Evolutionary conservation across 2,797 vertebrate species (phyloP).

Genomic region (Hozukius guyotensis): DNA sequence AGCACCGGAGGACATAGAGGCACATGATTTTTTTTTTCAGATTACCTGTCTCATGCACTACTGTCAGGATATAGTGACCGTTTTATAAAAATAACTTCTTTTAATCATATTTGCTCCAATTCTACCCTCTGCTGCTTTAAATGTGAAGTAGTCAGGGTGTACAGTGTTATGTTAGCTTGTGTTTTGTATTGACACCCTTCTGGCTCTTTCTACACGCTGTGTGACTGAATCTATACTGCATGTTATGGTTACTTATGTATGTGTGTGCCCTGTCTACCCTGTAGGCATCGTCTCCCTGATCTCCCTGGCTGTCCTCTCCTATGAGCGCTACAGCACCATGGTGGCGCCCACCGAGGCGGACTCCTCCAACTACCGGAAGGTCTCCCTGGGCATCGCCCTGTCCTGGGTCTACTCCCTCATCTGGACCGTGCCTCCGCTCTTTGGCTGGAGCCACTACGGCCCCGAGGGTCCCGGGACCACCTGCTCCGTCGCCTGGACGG

Average conservation of each 20-base stretch:
- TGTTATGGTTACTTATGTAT: neutral
- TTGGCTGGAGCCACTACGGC: conserved; percentile 88
- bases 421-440: conserved; percentile 85
- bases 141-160: no score
- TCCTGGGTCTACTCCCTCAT: conserved; percentile 87
- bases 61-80: no score
- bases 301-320: conserved; percentile 87
- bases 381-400: conserved; percentile 77
- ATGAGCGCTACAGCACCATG: conserved; percentile 87
- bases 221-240: neutral
- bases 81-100: no score
- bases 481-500: conserved; percentile 88
- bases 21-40: no score
- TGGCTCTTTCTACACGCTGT: neutral
- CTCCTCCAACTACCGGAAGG: conserved; percentile 85
- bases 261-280: neutral
- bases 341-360: conserved; percentile 81
- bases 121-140: no score
- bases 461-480: conserved; percentile 87
- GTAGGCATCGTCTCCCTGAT: conserved; percentile 87
- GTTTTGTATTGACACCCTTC: neutral
- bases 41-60: no score
- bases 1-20: no score
- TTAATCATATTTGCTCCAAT: no score
- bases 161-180: no score